Evolutionary conservation across 1,140 invertebrate species (phyloP).

Genomic region (Diabrotica virgifera): DNA sequence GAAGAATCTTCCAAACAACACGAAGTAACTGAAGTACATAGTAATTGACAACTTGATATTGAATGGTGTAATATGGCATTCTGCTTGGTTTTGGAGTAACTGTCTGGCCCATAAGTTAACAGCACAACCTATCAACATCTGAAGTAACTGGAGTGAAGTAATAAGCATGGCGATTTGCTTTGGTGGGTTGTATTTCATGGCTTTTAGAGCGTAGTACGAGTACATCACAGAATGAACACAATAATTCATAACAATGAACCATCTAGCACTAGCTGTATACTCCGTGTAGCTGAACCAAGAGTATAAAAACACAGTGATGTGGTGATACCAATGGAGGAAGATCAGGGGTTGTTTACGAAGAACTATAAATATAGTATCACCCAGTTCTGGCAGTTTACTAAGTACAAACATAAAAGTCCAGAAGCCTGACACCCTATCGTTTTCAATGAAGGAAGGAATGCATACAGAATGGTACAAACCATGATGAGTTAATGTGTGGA

Average conservation of each 20-base stretch:
- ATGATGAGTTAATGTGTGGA: slow-evolving; percentile 80
- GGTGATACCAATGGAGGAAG: slow-evolving; percentile 95
- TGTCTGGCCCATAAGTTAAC: slow-evolving; percentile 88
- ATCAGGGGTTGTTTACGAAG: slow-evolving; percentile 94
- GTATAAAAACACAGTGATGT: slow-evolving; percentile 88
- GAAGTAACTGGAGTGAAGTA: slow-evolving; percentile 85
- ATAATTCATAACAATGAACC: slow-evolving; percentile 99
- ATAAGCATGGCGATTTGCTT: slow-evolving; percentile 87
- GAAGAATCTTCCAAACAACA: slow-evolving; percentile 88
- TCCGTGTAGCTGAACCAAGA: slow-evolving; percentile 97
- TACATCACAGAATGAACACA: slow-evolving; percentile 98
- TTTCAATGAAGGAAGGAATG: slow-evolving; percentile 86
- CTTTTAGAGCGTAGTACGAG: slow-evolving; percentile 89
- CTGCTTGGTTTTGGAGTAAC: slow-evolving; percentile 60
- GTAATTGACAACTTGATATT: slow-evolving; percentile 87
- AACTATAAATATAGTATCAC: slow-evolving; percentile 97
- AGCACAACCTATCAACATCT: slow-evolving; percentile 92
- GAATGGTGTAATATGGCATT: slow-evolving; percentile 82
- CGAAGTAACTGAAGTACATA: slow-evolving; percentile 94
- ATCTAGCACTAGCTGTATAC: slow-evolving; percentile 93
- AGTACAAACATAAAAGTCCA: slow-evolving; percentile 96
- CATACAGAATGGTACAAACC: slow-evolving; percentile 94
- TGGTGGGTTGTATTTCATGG: slow-evolving; percentile 84
- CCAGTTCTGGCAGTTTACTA: slow-evolving; percentile 91
- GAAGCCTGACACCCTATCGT: slow-evolving; percentile 86